phyloP scores from a whole-genome alignment of 2,113 vertebrate genomes.

The Gallinago undulata region DNA sequence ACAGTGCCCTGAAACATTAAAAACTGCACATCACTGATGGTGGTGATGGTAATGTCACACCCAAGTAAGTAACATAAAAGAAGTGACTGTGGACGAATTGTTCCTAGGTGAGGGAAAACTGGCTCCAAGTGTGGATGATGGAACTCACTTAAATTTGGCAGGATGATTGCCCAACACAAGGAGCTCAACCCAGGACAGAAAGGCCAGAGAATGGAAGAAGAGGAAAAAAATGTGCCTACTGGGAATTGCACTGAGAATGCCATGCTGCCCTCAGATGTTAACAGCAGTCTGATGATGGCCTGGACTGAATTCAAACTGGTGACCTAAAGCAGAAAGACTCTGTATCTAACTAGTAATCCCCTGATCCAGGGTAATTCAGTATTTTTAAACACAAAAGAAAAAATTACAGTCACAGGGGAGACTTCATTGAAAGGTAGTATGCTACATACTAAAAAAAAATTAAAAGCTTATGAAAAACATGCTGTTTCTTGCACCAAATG shows the following conservation, averaged over 20 bases:
- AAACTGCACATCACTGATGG: not conserved
- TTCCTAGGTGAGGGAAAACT: not conserved
- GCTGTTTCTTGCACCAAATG: not conserved
- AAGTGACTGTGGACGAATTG: not conserved
- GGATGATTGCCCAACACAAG: not conserved
- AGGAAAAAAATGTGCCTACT: not conserved
- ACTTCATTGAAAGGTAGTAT: not conserved
- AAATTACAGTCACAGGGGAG: not conserved
- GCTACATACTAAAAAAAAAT: not conserved
- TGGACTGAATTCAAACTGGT: constrained; percentile 28
- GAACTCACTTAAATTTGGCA: not conserved
- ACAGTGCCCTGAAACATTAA: not conserved
- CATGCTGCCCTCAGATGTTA: constrained; percentile 41
- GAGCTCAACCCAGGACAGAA: not conserved
- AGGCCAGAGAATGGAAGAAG: not conserved
- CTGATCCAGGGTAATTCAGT: not conserved
- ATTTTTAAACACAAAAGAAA: constrained; percentile 33
- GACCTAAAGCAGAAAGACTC: constrained; percentile 42
- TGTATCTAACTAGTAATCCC: constrained; percentile 39
- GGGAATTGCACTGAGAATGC: constrained; percentile 18
- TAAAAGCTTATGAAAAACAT: not conserved
- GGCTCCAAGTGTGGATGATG: not conserved
- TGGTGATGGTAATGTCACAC: not conserved
- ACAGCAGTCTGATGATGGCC: constrained; percentile 15
- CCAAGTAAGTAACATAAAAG: not conserved